Conservation (phyloP, 2,797 vertebrate genomes). For the Streptopelia turtur region DNA sequence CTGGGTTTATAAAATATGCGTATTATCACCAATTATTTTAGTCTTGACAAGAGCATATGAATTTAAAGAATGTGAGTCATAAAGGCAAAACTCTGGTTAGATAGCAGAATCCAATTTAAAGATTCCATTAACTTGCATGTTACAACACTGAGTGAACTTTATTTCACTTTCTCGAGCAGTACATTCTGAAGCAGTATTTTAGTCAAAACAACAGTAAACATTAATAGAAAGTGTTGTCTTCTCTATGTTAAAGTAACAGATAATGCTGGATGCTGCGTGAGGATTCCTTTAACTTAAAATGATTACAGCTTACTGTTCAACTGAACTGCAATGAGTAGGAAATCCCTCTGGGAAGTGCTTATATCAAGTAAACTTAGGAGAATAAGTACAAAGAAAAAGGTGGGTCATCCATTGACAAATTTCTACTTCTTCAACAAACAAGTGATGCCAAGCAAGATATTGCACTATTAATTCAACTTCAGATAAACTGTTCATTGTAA, state of each 20-base stretch:
- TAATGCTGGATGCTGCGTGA: background rate
- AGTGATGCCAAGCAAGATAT: background rate
- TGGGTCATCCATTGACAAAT: conserved; percentile 4
- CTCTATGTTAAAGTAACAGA: background rate
- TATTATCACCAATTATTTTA: background rate
- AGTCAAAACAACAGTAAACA: conserved; percentile 38
- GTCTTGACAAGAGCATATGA: background rate
- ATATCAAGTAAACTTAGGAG: background rate
- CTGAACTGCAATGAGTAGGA: background rate
- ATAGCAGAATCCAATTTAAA: background rate
- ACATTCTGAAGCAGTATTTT: conserved; percentile 19
- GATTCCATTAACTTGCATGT: background rate
- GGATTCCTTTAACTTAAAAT: conserved; percentile 17
- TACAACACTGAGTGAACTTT: background rate
- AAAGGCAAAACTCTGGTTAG: conserved; percentile 3
- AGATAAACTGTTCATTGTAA: background rate
- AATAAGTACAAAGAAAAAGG: conserved; percentile 15
- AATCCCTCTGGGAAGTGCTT: background rate
- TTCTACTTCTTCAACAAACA: conserved; percentile 29
- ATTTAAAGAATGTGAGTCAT: conserved; percentile 13
- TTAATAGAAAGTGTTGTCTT: background rate
- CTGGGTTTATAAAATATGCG: background rate
- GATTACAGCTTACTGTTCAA: background rate
- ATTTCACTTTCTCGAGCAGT: background rate
- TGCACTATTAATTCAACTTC: background rate